Conservation (phyloP, 1,140 invertebrate genomes). For the Harpegnathos saltator region DNA sequence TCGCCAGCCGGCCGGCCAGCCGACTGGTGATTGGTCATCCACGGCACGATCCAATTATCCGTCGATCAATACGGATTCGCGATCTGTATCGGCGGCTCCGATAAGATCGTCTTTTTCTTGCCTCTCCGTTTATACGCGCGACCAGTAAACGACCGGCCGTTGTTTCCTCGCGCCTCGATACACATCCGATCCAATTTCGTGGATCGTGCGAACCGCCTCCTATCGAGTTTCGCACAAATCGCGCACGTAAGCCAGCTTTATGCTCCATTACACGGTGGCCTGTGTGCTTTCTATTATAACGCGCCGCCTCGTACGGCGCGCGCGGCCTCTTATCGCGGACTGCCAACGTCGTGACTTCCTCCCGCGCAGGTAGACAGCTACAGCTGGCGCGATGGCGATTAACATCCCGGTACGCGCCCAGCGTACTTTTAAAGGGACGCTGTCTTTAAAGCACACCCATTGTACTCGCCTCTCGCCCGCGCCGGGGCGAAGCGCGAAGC, state of each 20-base stretch:
- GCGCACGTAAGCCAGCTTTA: conserved; percentile 62
- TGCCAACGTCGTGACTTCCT: conserved; percentile 48
- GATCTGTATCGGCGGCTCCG: conserved; percentile 64
- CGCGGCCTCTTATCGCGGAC: conserved; percentile 37
- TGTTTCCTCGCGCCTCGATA: conserved; percentile 65
- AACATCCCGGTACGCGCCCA: conserved; percentile 17
- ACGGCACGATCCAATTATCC: conserved; percentile 60
- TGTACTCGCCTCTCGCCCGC: too few relatives aligned
- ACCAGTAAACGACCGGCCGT: conserved; percentile 41
- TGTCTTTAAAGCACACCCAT: neutral
- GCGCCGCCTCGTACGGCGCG: conserved; percentile 36
- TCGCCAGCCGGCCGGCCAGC: conserved; percentile 24
- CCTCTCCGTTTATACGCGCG: conserved; percentile 37
- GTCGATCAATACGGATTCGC: conserved; percentile 60
- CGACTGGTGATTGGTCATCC: conserved; percentile 44
- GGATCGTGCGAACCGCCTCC: conserved; percentile 75
- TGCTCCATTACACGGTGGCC: conserved; percentile 60
- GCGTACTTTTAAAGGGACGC: conserved; percentile 34
- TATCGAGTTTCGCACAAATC: conserved; percentile 77
- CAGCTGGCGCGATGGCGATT: conserved; percentile 36
- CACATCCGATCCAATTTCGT: conserved; percentile 77
- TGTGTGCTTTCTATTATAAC: conserved; percentile 62
- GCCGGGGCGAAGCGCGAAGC: too few relatives aligned
- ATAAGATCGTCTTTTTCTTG: conserved; percentile 53
- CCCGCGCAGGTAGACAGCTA: conserved; percentile 45